A percentile compares a stretch with the other conserved stretches of the same genome.
phyloP scores from a whole-genome alignment of 2,797 vertebrate species.

The Protosalanx chinensis region DNA sequence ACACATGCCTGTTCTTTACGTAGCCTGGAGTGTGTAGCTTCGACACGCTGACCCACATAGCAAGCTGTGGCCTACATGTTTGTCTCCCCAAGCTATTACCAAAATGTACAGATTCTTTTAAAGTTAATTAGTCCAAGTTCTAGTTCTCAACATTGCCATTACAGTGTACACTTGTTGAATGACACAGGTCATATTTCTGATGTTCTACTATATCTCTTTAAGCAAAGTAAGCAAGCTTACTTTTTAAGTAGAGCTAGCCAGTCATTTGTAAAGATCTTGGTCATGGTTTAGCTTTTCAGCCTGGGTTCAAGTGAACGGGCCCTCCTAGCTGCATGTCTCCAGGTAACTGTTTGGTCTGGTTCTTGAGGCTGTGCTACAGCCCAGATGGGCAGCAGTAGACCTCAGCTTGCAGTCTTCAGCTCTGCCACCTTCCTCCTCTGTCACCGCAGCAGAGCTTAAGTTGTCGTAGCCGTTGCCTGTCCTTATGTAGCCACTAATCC shows the following conservation, averaged over 20 bases:
- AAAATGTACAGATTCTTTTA: slow-evolving; percentile 41
- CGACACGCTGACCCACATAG: slow-evolving; percentile 61
- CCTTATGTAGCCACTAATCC: slow-evolving; percentile 25
- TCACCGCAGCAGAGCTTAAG: slow-evolving; percentile 4
- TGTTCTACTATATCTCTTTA: slow-evolving; percentile 1
- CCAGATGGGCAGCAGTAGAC: too few relatives aligned
- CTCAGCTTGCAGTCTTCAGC: neutral
- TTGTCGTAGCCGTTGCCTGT: slow-evolving; percentile 20
- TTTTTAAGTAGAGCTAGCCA: neutral
- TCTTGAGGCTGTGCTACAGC: too few relatives aligned
- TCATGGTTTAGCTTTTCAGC: neutral
- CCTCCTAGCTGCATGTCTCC: neutral
- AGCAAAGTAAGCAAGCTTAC: neutral
- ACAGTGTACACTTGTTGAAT: slow-evolving; percentile 11
- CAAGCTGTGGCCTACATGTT: slow-evolving; percentile 20
- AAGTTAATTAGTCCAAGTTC: slow-evolving; percentile 18
- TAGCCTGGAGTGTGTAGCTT: slow-evolving; percentile 34
- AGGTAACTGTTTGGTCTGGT: too few relatives aligned
- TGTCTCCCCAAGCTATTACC: slow-evolving; percentile 27
- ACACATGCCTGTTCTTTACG: slow-evolving; percentile 41
- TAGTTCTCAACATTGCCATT: slow-evolving; percentile 32
- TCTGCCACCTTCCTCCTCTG: neutral
- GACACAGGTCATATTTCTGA: slow-evolving; percentile 10
- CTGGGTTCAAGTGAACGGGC: neutral
- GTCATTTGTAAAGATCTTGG: slow-evolving; percentile 5